Evolutionary conservation across 2,888 invertebrate species (phyloP).

Genomic region (Drosophila percnosoma): DNA sequence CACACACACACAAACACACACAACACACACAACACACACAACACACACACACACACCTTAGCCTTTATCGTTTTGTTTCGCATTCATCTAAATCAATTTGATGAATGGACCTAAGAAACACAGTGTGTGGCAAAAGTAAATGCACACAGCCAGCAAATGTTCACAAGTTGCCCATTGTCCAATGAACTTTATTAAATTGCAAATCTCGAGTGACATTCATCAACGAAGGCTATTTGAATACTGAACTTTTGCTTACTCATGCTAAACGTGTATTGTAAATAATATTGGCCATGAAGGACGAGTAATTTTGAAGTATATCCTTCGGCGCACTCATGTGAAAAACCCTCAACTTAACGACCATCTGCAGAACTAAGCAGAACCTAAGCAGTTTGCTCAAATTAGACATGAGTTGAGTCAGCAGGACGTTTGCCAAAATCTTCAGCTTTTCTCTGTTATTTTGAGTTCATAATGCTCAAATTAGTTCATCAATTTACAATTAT

Average conservation of each 20-base stretch:
- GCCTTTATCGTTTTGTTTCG: conserved; percentile 21
- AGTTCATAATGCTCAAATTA: not conserved
- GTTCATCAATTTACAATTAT: not conserved
- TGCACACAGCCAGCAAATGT: not conserved
- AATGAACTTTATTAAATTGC: conserved; percentile 8
- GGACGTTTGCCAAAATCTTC: not conserved
- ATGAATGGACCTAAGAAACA: conserved; percentile 36
- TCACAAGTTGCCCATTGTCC: conserved; percentile 1
- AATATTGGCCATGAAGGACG: not conserved
- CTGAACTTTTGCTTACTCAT: no score
- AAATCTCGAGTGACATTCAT: conserved; percentile 3
- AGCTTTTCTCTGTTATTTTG: not conserved
- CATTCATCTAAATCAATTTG: conserved; percentile 49
- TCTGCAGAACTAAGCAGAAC: not conserved
- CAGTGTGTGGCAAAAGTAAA: conserved; percentile 34
- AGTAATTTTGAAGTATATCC: not conserved
- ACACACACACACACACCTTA: conserved; percentile 11
- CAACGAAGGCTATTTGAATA: conserved; percentile 5
- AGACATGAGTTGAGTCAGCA: not conserved
- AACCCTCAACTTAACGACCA: not conserved
- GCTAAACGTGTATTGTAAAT: not conserved
- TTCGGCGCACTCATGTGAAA: no score
- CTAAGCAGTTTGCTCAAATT: not conserved
- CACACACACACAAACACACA: not conserved
- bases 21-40: conserved; percentile 2